Percentiles rank a stretch among this genome's conserved stretches.
Conservation (phyloP, 2,113 vertebrate species). For the Macquaria ambigua region DNA sequence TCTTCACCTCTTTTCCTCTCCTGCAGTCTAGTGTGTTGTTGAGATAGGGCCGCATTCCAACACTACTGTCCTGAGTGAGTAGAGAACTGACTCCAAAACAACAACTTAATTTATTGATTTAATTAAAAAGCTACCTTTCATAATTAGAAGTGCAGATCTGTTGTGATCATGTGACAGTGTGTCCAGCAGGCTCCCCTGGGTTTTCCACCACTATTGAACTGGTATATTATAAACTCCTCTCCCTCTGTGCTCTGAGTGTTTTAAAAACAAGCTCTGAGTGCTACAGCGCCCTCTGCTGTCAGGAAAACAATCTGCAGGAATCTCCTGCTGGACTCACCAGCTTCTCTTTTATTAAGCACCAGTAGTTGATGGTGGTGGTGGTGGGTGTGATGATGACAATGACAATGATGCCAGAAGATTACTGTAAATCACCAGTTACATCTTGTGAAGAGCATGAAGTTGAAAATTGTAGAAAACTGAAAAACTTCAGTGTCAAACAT, state of each 20-base stretch:
- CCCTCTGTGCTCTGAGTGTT: not conserved
- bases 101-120: too few species aligned
- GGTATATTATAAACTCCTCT: not conserved
- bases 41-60: constrained; percentile 56
- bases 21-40: constrained; percentile 76
- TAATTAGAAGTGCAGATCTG: not conserved
- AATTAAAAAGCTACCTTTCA: not conserved
- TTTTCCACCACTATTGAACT: too few species aligned
- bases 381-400: not conserved
- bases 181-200: constrained; percentile 5
- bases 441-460: not conserved
- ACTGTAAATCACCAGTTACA: not conserved
- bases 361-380: not conserved
- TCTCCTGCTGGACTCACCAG: constrained; percentile 6
- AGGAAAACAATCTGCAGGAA: not conserved
- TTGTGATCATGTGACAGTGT: not conserved
- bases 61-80: constrained; percentile 58
- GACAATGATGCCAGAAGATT: not conserved
- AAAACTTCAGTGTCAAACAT: too few species aligned
- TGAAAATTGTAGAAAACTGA: too few species aligned
- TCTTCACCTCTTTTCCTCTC: constrained; percentile 48
- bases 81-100: not conserved
- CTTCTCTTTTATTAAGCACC: not conserved
- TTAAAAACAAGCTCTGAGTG: not conserved
- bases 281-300: constrained; percentile 28